Conservation (phyloP, 2,888 invertebrate genomes). For the Morpho deidamia region DNA sequence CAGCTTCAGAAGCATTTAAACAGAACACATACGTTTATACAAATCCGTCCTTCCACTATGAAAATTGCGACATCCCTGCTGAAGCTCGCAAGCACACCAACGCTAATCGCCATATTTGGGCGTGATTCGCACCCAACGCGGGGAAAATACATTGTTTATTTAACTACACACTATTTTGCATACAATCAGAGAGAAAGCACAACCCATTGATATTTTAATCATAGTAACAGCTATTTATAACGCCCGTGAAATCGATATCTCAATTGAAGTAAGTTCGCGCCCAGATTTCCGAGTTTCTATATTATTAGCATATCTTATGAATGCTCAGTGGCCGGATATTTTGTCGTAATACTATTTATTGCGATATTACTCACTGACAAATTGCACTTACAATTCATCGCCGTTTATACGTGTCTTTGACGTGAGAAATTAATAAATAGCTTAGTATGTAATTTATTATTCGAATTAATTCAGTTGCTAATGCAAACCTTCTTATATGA, state of each 20-base stretch:
- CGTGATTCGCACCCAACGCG: conserved; percentile 33
- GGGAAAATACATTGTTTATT: conserved; percentile 47
- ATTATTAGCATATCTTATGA: conserved; percentile 24
- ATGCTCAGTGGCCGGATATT: conserved; percentile 21
- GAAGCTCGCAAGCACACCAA: conserved; percentile 19
- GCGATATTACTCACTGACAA: conserved; percentile 10
- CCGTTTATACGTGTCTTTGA: too few relatives aligned
- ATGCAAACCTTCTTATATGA: too few relatives aligned
- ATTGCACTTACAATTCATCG: background rate
- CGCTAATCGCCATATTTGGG: conserved; percentile 30
- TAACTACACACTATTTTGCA: conserved; percentile 60
- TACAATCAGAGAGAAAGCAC: conserved; percentile 71
- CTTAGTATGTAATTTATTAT: too few relatives aligned
- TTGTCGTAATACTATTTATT: conserved; percentile 13
- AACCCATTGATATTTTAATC: conserved; percentile 70
- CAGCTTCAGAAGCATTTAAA: too few relatives aligned
- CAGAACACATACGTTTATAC: too few relatives aligned
- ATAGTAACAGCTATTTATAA: conserved; percentile 44
- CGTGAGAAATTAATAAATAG: too few relatives aligned
- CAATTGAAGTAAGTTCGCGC: conserved; percentile 27
- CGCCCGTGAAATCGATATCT: conserved; percentile 59
- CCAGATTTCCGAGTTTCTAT: conserved; percentile 18
- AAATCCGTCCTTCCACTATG: too few relatives aligned
- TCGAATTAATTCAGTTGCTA: too few relatives aligned
- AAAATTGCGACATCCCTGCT: background rate